A percentile compares a stretch with the other conserved stretches of the same genome.
Conservation (phyloP, 2,113 vertebrate genomes). For the Silurus glanis region DNA sequence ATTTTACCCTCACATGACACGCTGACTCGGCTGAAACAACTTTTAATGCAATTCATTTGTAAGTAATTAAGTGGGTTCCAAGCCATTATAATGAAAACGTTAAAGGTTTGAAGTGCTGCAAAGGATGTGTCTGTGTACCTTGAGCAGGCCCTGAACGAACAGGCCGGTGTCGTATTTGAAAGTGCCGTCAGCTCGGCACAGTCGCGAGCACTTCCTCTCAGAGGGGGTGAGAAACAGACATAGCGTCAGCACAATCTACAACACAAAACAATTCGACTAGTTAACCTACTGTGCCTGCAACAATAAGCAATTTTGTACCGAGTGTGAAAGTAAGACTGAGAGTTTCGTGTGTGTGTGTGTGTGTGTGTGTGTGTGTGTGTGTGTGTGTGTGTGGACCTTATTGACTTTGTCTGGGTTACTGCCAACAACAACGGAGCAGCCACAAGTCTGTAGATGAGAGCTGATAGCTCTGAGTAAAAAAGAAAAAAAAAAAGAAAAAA, state of each 20-base stretch:
- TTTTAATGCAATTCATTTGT: background rate
- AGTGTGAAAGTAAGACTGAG: background rate
- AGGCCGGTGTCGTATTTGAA: slow-evolving; percentile 95
- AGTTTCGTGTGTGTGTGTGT: background rate
- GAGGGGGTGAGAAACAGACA: slow-evolving; percentile 91
- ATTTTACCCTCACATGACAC: background rate
- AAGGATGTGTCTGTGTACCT: slow-evolving; percentile 72
- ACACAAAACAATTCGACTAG: slow-evolving; percentile 54
- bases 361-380: slow-evolving; percentile 17
- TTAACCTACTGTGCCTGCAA: background rate
- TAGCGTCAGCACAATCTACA: slow-evolving; percentile 89
- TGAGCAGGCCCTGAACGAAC: slow-evolving; percentile 95
- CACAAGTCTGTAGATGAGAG: slow-evolving; percentile 96
- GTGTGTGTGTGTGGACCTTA: slow-evolving; percentile 77
- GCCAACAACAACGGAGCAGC: slow-evolving; percentile 94
- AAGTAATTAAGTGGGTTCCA: background rate
- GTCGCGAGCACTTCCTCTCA: slow-evolving; percentile 91
- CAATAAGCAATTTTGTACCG: background rate
- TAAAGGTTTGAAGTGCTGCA: background rate
- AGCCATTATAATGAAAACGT: background rate
- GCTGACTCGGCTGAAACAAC: background rate
- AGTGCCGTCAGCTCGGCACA: slow-evolving; percentile 83
- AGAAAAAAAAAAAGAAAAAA: slow-evolving; percentile 37
- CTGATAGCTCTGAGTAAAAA: slow-evolving; percentile 83
- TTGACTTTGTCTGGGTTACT: slow-evolving; percentile 97